Conservation (phyloP, 2,797 vertebrate species). For the Takifugu rubripes region DNA sequence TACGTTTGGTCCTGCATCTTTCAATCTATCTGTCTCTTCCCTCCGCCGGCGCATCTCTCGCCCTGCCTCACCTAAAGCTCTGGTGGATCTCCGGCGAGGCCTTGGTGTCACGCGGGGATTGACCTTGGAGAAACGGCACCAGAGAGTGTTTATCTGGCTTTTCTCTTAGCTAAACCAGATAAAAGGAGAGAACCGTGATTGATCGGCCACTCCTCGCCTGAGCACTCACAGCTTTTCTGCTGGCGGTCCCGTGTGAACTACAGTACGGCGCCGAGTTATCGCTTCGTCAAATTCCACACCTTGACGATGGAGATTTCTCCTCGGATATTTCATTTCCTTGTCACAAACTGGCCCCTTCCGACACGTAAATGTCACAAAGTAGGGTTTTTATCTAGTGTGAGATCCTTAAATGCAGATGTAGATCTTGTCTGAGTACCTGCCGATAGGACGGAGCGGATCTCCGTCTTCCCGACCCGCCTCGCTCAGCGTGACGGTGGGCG, state of each 20-base stretch:
- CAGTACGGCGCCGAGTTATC: constrained; percentile 58
- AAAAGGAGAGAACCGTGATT: constrained; percentile 61
- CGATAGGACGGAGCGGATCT: constrained; percentile 27
- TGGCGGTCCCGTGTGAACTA: constrained; percentile 59
- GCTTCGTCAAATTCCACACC: constrained; percentile 71
- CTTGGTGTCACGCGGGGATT: constrained; percentile 58
- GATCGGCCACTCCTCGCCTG: constrained; percentile 54
- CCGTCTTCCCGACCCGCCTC: constrained; percentile 15
- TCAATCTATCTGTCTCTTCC: constrained; percentile 19
- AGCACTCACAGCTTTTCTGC: constrained; percentile 45
- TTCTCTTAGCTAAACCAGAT: constrained; percentile 63
- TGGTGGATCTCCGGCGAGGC: constrained; percentile 56
- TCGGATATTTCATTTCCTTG: too few species aligned
- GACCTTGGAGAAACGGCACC: constrained; percentile 55
- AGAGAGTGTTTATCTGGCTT: constrained; percentile 67
- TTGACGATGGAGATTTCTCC: constrained; percentile 16
- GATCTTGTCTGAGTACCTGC: constrained; percentile 17
- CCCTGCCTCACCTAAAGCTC: constrained; percentile 42
- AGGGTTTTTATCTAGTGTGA: constrained; percentile 1
- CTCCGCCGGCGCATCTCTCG: constrained; percentile 18
- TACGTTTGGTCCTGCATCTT: constrained; percentile 45
- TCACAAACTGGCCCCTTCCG: too few species aligned
- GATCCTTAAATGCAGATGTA: constrained; percentile 31
- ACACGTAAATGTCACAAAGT: too few species aligned
- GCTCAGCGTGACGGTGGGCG: not conserved